Evolutionary conservation across 2,797 vertebrate species (phyloP).

Genomic region (Poecile montanus): DNA sequence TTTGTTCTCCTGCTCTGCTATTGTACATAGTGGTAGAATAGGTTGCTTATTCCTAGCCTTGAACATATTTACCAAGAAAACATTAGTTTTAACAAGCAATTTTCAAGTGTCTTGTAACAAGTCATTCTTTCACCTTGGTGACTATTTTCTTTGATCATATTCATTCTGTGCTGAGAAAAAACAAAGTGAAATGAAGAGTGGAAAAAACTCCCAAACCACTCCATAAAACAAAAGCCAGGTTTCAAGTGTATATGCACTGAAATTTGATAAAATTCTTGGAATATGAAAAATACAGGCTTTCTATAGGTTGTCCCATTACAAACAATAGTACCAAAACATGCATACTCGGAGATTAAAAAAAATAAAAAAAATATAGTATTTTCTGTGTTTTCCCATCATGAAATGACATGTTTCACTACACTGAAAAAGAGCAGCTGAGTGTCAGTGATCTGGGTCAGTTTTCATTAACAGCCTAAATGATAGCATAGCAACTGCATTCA

Average conservation of each 20-base stretch:
- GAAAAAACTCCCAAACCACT: neutral
- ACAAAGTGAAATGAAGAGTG: neutral
- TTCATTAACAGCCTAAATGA: constrained; percentile 5
- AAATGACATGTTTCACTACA: neutral
- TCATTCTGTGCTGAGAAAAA: neutral
- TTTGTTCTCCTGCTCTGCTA: neutral
- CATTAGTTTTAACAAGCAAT: neutral
- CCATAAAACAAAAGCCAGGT: neutral
- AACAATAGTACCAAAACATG: neutral
- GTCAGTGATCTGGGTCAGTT: neutral
- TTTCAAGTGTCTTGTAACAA: neutral
- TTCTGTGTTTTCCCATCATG: neutral
- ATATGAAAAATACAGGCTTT: neutral
- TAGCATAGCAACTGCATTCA: neutral
- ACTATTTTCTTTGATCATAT: neutral
- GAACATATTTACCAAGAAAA: neutral
- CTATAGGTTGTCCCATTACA: neutral
- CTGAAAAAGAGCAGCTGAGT: neutral
- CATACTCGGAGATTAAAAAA: neutral
- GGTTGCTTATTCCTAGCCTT: neutral
- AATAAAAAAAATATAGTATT: neutral
- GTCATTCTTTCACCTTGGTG: neutral
- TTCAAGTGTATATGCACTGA: neutral
- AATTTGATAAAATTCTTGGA: neutral
- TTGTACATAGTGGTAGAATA: neutral